Percentiles rank a stretch among this genome's conserved stretches.
Conservation (phyloP, 2,888 invertebrate genomes). For the Xanthorhoe designata region DNA sequence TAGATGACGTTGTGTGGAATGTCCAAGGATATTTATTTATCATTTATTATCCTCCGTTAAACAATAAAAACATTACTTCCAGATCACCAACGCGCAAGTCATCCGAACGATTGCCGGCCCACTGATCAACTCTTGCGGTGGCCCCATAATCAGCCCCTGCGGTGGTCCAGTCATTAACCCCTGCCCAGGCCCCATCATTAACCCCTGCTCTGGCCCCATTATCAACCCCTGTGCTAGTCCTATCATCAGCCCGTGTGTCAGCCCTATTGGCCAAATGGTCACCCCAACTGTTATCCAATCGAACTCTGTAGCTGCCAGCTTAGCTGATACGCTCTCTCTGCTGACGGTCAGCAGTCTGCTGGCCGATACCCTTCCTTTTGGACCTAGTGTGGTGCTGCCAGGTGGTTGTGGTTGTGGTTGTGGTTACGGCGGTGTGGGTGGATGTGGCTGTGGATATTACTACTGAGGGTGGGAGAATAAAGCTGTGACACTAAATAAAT, state of each 20-base stretch:
- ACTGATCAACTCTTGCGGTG: slow-evolving; percentile 19
- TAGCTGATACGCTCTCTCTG: slow-evolving; percentile 72
- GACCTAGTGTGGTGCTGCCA: slow-evolving; percentile 40
- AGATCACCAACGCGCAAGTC: slow-evolving; percentile 56
- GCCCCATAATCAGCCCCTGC: slow-evolving; percentile 11
- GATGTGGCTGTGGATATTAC: too few relatives aligned
- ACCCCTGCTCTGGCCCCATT: slow-evolving; percentile 6
- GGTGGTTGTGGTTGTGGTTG: slow-evolving; percentile 14
- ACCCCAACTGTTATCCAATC: slow-evolving; percentile 28
- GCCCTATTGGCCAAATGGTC: neutral
- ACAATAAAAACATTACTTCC: slow-evolving; percentile 39
- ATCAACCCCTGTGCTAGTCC: slow-evolving; percentile 8
- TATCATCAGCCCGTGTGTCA: neutral
- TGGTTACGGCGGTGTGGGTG: too few relatives aligned
- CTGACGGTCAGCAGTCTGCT: slow-evolving; percentile 71
- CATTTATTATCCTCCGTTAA: too few relatives aligned
- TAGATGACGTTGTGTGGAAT: too few relatives aligned
- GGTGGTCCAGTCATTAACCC: slow-evolving; percentile 4
- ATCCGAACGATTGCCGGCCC: slow-evolving; percentile 32
- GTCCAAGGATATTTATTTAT: too few relatives aligned
- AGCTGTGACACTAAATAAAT: too few relatives aligned
- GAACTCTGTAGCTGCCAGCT: slow-evolving; percentile 59
- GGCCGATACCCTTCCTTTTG: slow-evolving; percentile 63
- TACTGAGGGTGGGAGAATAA: too few relatives aligned
- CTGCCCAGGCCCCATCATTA: slow-evolving; percentile 4